Conservation (phyloP, 2,113 vertebrate species). For the Paralichthys olivaceus region DNA sequence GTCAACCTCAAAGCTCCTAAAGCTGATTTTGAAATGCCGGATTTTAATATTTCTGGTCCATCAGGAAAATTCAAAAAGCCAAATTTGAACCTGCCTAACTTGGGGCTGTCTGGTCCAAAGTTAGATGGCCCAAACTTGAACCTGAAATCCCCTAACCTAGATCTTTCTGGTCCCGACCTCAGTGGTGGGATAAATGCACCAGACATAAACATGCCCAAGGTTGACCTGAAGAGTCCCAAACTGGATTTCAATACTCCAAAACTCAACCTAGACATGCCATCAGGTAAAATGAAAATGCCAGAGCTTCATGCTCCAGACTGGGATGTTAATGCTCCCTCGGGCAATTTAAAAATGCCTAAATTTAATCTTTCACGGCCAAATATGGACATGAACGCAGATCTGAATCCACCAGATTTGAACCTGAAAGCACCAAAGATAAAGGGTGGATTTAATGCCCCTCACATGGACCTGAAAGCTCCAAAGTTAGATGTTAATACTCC, state of each 20-base stretch:
- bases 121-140: slow-evolving; percentile 30
- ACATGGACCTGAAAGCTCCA: slow-evolving; percentile 54
- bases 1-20: slow-evolving; percentile 63
- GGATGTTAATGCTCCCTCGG: slow-evolving; percentile 47
- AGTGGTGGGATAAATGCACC: slow-evolving; percentile 50
- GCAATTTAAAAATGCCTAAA: slow-evolving; percentile 62
- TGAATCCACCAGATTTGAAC: slow-evolving; percentile 48
- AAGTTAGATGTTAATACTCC: slow-evolving; percentile 64
- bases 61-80: slow-evolving; percentile 67
- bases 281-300: slow-evolving; percentile 58
- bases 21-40: slow-evolving; percentile 4
- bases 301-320: slow-evolving; percentile 48
- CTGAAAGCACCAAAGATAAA: slow-evolving; percentile 68
- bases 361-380: slow-evolving; percentile 58
- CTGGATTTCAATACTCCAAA: slow-evolving; percentile 48
- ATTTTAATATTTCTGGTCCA: slow-evolving; percentile 36
- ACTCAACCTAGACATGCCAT: slow-evolving; percentile 45
- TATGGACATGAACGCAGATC: slow-evolving; percentile 23
- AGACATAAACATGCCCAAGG: slow-evolving; percentile 41
- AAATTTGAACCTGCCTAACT: slow-evolving; percentile 46
- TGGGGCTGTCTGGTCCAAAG: slow-evolving; percentile 44
- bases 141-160: slow-evolving; percentile 41
- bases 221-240: slow-evolving; percentile 47
- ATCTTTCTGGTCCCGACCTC: slow-evolving; percentile 40
- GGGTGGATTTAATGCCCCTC: slow-evolving; percentile 54